These are phyloP conservation scores for Incurvaria masculella DNA, from an alignment of 2,888 invertebrate species.

Conservation along the genomic window DNA sequence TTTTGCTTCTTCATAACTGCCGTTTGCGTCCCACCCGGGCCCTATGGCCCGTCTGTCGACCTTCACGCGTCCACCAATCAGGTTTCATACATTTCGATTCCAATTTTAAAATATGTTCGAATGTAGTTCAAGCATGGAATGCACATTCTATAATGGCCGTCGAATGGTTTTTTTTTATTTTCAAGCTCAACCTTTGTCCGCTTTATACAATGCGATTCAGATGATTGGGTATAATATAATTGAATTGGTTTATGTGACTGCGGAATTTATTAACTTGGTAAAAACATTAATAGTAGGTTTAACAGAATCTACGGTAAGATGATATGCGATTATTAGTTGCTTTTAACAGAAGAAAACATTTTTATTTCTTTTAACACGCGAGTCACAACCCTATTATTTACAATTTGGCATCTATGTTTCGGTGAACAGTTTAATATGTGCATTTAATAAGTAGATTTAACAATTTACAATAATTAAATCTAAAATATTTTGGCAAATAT, in stretches of 20 bases:
- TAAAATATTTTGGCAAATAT: neutral
- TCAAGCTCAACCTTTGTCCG: neutral
- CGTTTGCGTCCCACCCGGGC: conserved; percentile 40
- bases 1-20: conserved; percentile 99
- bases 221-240: too few relatives aligned
- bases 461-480: neutral
- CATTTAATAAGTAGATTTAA: too few relatives aligned
- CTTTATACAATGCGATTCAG: too few relatives aligned
- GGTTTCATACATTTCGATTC: neutral
- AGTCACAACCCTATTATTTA: neutral
- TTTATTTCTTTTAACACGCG: neutral
- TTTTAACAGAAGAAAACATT: too few relatives aligned
- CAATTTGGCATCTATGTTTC: neutral
- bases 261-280: neutral
- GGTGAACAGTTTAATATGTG: too few relatives aligned
- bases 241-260: too few relatives aligned
- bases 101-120: neutral
- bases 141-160: neutral
- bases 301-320: too few relatives aligned
- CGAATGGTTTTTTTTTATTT: neutral
- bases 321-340: too few relatives aligned
- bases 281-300: neutral
- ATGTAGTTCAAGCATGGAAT: neutral
- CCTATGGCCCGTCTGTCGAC: conserved; percentile 25
- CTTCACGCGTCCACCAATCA: neutral